Conservation (phyloP, 2,113 vertebrate genomes). For the Theristicus caerulescens region DNA sequence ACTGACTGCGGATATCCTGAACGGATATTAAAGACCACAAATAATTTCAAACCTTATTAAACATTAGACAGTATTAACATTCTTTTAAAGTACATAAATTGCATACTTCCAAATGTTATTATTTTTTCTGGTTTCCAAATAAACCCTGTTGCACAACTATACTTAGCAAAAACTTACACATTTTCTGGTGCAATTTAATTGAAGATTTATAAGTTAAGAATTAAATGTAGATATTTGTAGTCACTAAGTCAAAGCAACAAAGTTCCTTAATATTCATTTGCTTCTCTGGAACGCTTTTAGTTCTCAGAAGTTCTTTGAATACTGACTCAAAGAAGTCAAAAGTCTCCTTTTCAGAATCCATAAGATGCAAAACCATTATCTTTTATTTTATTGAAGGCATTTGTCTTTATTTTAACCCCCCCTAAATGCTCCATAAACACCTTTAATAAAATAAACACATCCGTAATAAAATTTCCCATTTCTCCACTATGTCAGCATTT, state of each 20-base stretch:
- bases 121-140: not conserved
- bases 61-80: not conserved
- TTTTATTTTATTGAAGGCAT: not conserved
- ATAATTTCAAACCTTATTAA: not conserved
- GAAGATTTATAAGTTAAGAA: not conserved
- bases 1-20: not conserved
- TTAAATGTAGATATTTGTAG: not conserved
- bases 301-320: not conserved
- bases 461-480: not conserved
- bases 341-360: not conserved
- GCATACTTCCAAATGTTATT: not conserved
- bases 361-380: not conserved
- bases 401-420: not conserved
- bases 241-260: not conserved
- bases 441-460: not conserved
- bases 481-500: not conserved
- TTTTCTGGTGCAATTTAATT: not conserved
- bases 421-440: not conserved
- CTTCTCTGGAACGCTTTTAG: not conserved
- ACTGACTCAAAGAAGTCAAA: not conserved
- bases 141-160: not conserved
- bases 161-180: not conserved
- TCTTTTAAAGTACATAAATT: not conserved
- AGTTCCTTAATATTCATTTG: not conserved
- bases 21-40: not conserved